Evolutionary conservation across 2,888 invertebrate genomes (phyloP), one percentile per base, ranked within the genome.

Genomic region (Pammene aurita): DNA sequence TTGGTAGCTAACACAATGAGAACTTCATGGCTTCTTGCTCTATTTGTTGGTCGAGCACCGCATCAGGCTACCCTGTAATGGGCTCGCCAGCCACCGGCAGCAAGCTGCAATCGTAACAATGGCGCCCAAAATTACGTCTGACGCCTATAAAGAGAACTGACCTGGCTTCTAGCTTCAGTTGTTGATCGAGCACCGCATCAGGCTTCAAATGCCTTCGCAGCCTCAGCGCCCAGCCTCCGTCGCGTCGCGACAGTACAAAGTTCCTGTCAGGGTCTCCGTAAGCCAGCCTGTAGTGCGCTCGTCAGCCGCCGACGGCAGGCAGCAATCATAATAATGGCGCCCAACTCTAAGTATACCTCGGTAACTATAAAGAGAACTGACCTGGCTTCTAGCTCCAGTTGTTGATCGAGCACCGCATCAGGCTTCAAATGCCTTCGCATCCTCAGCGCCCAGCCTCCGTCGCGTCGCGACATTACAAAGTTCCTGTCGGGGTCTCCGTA

Each of bases 81-180:
- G 2, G 26, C 26, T 26, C 26, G 26, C 4, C 26, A 1, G 4
- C 26, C 26, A 4, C 26, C 26, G 26, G 26, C 26, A 4, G 26
- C 26, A 26, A 4, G 26, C 26, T 2, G 1, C 26, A 26, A 26
- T 26, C 26, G 26, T 26, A 26, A 26, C 26, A 26, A 26, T 26
- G 26, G 26, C 26, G 26, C 26, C 26, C 26, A 26, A 4, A 4
- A 1, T 4, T 26, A 26, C 26, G 4, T 26, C 26, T 26, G 4
- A 26, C 26, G 1, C 26, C 26, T 26, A 26, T 26, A 26, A 2
- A 26, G 26, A 26, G 1, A 26, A 48, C 48, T 35, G 5, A 61
- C 61, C 91, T 77, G 0, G 90, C 92, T 41, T 92, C 92, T 1
- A 92, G 67, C 73, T 92, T 92, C n/a, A 92, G 70, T 72, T 92